Evolutionary conservation across 2,888 invertebrate genomes (phyloP).

Genomic region (Caenorhabditis imperialis): DNA sequence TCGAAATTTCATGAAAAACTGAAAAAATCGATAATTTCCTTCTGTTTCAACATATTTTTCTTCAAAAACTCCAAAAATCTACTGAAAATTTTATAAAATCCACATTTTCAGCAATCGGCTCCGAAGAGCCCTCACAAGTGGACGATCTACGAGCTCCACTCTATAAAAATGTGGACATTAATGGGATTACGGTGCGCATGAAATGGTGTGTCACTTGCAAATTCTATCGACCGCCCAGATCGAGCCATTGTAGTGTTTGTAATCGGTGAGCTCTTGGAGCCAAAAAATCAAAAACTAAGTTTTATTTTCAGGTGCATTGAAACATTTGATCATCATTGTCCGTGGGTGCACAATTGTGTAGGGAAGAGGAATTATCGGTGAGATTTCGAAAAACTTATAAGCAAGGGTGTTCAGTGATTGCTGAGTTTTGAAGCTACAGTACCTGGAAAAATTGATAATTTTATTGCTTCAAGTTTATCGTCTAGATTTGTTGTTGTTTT

Average conservation of each 20-base stretch:
- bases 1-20: too few relatives aligned
- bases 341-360: slow-evolving; percentile 79
- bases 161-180: slow-evolving; percentile 90
- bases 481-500: too few relatives aligned
- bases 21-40: too few relatives aligned
- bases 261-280: slow-evolving; percentile 83
- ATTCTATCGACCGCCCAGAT: slow-evolving; percentile 98
- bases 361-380: slow-evolving; percentile 85
- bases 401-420: too few relatives aligned
- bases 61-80: not conserved
- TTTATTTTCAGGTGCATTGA: slow-evolving; percentile 81
- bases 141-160: slow-evolving; percentile 94
- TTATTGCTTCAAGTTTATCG: too few relatives aligned
- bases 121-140: slow-evolving; percentile 90
- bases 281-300: not conserved
- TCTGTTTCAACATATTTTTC: not conserved
- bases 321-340: slow-evolving; percentile 99
- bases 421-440: not conserved
- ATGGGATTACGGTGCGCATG: slow-evolving; percentile 98
- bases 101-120: slow-evolving; percentile 86
- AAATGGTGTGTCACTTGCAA: slow-evolving; percentile 93
- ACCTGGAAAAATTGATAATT: not conserved
- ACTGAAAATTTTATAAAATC: too few relatives aligned
- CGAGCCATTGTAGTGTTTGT: slow-evolving; percentile 99
- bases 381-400: slow-evolving; percentile 83